Evolutionary conservation across 2,797 vertebrate species (phyloP).

Genomic region (Poecile montanus): DNA sequence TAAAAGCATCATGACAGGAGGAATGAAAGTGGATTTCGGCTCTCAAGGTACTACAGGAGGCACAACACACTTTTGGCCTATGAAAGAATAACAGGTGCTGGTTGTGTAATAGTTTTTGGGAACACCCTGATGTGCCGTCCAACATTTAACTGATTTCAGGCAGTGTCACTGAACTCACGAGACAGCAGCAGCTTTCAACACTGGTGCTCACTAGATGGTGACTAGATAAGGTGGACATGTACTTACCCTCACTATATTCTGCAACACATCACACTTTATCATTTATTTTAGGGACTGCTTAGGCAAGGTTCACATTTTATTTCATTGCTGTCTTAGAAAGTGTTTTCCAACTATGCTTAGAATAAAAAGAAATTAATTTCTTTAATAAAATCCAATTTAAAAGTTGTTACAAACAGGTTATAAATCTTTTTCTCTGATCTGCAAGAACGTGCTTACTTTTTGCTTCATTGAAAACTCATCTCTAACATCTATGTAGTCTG

Average conservation of each 20-base stretch:
- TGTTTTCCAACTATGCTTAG: background rate
- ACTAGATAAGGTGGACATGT: background rate
- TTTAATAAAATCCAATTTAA: background rate
- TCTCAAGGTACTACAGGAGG: background rate
- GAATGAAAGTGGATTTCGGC: background rate
- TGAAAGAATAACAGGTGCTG: background rate
- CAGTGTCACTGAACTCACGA: accelerated
- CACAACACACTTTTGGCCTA: background rate
- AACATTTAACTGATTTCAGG: background rate
- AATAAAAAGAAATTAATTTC: background rate
- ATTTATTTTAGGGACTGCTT: conserved; percentile 45
- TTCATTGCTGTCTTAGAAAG: background rate
- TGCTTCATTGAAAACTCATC: background rate
- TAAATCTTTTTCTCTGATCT: background rate
- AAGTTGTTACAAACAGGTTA: background rate
- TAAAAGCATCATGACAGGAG: background rate
- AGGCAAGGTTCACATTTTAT: conserved; percentile 45
- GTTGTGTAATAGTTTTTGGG: background rate
- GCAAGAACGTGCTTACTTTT: background rate
- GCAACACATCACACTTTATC: conserved; percentile 11
- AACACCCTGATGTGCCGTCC: background rate
- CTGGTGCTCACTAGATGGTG: background rate
- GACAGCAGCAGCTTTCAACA: background rate
- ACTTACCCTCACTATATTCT: conserved; percentile 41
- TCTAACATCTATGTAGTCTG: background rate